Evolutionary conservation across 2,888 invertebrate species (phyloP).

Genomic region (Furcula furcula): DNA sequence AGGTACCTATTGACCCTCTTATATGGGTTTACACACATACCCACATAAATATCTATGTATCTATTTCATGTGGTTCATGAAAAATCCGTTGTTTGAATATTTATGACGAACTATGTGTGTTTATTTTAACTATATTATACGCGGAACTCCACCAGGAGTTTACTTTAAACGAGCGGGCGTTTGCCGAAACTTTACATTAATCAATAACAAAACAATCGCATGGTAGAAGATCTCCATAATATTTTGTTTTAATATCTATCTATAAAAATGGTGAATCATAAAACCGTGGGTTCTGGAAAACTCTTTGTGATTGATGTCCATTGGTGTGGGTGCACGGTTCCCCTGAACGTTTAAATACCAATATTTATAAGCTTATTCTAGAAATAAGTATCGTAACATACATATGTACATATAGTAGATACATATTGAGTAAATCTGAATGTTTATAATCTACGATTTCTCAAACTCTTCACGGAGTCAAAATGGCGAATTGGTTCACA

Average conservation of each 20-base stretch:
- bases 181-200: conserved; percentile 19
- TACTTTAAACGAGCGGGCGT: conserved; percentile 26
- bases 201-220: conserved; percentile 21
- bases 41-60: no score
- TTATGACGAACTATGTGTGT: conserved; percentile 12
- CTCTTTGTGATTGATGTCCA: conserved; percentile 1
- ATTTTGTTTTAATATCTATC: conserved; percentile 11
- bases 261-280: conserved; percentile 15
- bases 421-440: no score
- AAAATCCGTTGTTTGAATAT: conserved; percentile 13
- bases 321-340: no score
- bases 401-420: no score
- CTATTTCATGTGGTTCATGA: conserved; percentile 7
- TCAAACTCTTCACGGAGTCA: no score
- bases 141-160: conserved; percentile 21
- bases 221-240: conserved; percentile 20
- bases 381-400: no score
- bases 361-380: no score
- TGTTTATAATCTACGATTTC: no score
- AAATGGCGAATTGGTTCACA: no score
- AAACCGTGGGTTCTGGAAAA: background rate
- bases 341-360: no score
- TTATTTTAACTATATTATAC: conserved; percentile 24
- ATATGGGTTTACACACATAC: no score
- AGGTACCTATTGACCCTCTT: no score